Evolutionary conservation across 2,113 vertebrate species (phyloP).

Genomic region (Ochotona curzoniae): DNA sequence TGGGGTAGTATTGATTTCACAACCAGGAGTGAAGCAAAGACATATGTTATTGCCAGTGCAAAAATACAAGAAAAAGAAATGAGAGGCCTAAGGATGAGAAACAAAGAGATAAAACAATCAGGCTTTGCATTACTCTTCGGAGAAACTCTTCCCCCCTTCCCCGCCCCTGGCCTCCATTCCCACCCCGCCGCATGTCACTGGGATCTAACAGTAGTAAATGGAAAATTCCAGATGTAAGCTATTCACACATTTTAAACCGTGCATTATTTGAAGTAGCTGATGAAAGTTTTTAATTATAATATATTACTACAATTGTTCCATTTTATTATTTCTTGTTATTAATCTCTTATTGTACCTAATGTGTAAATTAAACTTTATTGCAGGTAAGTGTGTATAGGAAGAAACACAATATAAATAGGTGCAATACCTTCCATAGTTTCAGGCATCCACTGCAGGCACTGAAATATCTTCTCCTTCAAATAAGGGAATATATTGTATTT

Average conservation of each 20-base stretch:
- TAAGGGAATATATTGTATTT: not conserved
- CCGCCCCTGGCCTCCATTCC: too few relatives aligned
- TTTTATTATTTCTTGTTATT: conserved; percentile 2
- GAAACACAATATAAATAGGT: not conserved
- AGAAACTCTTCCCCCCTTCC: not conserved
- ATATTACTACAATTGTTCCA: not conserved
- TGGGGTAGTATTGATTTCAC: conserved; percentile 6
- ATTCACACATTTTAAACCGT: not conserved
- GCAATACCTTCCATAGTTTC: not conserved
- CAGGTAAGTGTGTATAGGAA: not conserved
- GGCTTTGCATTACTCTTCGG: not conserved
- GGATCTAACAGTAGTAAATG: not conserved
- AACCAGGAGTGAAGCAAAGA: conserved; percentile 2
- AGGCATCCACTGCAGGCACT: not conserved
- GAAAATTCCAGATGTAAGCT: not conserved
- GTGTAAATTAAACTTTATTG: conserved; percentile 8
- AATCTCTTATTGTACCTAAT: not conserved
- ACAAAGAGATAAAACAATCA: conserved; percentile 13
- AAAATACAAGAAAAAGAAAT: not conserved
- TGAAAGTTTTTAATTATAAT: not conserved
- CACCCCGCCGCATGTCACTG: too few relatives aligned
- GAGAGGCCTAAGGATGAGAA: conserved; percentile 21
- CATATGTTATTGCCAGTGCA: not conserved
- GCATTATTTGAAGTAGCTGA: not conserved
- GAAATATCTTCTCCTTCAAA: not conserved